Evolutionary conservation across 2,888 invertebrate species (phyloP), one percentile per base, ranked within the genome.

Genomic region (Cosmopolites sordidus): DNA sequence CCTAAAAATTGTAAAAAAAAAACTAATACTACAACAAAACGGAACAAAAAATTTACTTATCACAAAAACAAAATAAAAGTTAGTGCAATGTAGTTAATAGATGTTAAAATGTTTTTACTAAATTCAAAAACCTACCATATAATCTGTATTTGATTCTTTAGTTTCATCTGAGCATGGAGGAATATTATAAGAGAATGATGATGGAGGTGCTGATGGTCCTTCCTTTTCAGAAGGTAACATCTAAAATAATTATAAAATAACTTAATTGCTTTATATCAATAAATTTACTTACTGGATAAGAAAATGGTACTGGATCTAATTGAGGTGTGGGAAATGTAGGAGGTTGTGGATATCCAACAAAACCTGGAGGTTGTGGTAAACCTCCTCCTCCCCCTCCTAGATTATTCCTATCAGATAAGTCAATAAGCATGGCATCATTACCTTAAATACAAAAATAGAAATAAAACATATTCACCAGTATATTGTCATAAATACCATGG

Each of bases 331-430:
- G 85, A 64, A 87, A 72, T 8, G 79, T 69, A 1, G 89, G 88
- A 52, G 84, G 80, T 55, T 80, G 82, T 1, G 92, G 90, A 72
- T 81, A 92, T 0, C 89, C 91, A 60, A 89, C 83, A 69, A 92
- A 92, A 1, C 92, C 92, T 49, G 84, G 82, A 27, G 87, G 87
- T 58, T 84, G 83, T 3, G 89, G 86, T 3, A 81, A 79, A 1
- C 79, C 78, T 16, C 59, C 70, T 1, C 79, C 77, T 18, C 60
- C 71, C 9, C 78, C 75, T 12, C 60, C 72, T 57, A 79, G 73
- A 74, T 84, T 83, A 66, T 86, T 86, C 1, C 33, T 77, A 4
- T 77, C 75, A 11, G 67, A 66, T 48, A 86, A 78, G 68, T 86
- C 87, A 58, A 89, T 84, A 51, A 89, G 73, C 67, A 87, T 71